Percentiles rank a stretch among this genome's conserved stretches.
These are phyloP conservation scores for Thecophora atra DNA, from an alignment of 2,888 invertebrate genomes.

Conservation along the genomic window DNA sequence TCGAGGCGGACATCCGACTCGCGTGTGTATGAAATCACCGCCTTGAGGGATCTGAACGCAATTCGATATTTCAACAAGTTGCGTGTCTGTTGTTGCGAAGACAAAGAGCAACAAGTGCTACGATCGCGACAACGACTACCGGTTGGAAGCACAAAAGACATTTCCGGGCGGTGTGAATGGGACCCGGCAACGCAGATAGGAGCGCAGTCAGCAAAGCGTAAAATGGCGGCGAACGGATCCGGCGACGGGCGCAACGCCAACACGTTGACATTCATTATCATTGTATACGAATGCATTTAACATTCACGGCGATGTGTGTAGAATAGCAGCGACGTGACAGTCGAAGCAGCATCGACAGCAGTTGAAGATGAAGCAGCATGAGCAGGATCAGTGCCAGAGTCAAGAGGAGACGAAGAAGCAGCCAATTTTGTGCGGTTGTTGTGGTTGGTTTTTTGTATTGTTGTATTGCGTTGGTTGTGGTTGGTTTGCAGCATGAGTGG, in stretches of 20 bases:
- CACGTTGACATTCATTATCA: slow-evolving; percentile 38
- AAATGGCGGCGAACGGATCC: slow-evolving; percentile 30
- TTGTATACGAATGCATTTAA: slow-evolving; percentile 39
- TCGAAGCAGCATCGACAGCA: slow-evolving; percentile 5
- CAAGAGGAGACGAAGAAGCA: not conserved
- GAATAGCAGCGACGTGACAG: slow-evolving; percentile 19
- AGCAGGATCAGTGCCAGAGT: slow-evolving; percentile 4
- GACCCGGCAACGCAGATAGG: not conserved
- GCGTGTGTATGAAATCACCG: slow-evolving; percentile 85
- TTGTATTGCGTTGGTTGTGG: slow-evolving; percentile 38
- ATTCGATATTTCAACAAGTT: slow-evolving; percentile 74
- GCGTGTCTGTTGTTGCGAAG: slow-evolving; percentile 68
- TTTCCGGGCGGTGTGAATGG: slow-evolving; percentile 31
- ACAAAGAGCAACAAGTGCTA: too few species aligned
- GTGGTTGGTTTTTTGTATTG: slow-evolving; percentile 28
- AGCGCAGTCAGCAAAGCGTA: slow-evolving; percentile 7
- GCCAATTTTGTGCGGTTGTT: slow-evolving; percentile 28
- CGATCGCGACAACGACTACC: slow-evolving; percentile 13
- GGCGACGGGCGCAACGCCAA: too few species aligned
- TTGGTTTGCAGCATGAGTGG: slow-evolving; percentile 41
- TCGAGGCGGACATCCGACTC: slow-evolving; percentile 88
- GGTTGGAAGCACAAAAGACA: slow-evolving; percentile 33
- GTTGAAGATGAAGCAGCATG: slow-evolving; percentile 1
- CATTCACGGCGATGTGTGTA: slow-evolving; percentile 32
- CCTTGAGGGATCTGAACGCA: slow-evolving; percentile 86